These are phyloP conservation scores for Enoplosus armatus DNA, from an alignment of 2,797 vertebrate genomes.

Conservation along the genomic window DNA sequence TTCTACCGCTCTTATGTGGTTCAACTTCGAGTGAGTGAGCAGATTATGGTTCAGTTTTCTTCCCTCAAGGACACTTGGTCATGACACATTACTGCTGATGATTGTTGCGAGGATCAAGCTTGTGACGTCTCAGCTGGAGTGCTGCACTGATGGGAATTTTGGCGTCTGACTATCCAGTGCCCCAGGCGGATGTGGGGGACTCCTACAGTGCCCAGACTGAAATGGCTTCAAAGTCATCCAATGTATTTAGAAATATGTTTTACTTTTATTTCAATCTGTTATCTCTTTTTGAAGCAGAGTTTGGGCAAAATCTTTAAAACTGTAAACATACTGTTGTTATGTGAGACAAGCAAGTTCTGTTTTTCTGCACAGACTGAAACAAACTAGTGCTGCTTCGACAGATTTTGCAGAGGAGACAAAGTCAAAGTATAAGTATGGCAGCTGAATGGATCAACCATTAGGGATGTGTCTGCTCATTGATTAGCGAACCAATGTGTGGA, in stretches of 20 bases:
- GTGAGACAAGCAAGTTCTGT: slow-evolving; percentile 22
- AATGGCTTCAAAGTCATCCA: slow-evolving; percentile 49
- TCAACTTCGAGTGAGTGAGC: slow-evolving; percentile 55
- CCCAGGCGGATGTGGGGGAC: slow-evolving; percentile 37
- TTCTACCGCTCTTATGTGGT: slow-evolving; percentile 28
- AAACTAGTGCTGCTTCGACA: slow-evolving; percentile 43
- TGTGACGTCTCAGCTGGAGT: slow-evolving; percentile 75
- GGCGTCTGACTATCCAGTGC: slow-evolving; percentile 53
- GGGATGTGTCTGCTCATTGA: slow-evolving; percentile 60
- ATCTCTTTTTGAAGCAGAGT: slow-evolving; percentile 19
- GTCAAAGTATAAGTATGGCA: slow-evolving; percentile 54
- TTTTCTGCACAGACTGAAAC: slow-evolving; percentile 43
- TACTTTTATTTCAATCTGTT: slow-evolving; percentile 30
- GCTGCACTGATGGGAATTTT: slow-evolving; percentile 68
- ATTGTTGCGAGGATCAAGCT: slow-evolving; percentile 69
- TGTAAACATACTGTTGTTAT: slow-evolving; percentile 25
- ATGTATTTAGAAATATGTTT: slow-evolving; percentile 32
- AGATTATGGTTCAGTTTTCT: slow-evolving; percentile 68
- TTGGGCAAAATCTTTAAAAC: slow-evolving; percentile 24
- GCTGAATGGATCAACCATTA: slow-evolving; percentile 58
- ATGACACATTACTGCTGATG: slow-evolving; percentile 79
- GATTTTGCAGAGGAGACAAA: slow-evolving; percentile 65
- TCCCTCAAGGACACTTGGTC: slow-evolving; percentile 79
- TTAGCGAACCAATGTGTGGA: slow-evolving; percentile 56
- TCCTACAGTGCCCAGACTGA: slow-evolving; percentile 44